Conservation (phyloP, 2,797 vertebrate genomes). For the Sphenodon punctatus region DNA sequence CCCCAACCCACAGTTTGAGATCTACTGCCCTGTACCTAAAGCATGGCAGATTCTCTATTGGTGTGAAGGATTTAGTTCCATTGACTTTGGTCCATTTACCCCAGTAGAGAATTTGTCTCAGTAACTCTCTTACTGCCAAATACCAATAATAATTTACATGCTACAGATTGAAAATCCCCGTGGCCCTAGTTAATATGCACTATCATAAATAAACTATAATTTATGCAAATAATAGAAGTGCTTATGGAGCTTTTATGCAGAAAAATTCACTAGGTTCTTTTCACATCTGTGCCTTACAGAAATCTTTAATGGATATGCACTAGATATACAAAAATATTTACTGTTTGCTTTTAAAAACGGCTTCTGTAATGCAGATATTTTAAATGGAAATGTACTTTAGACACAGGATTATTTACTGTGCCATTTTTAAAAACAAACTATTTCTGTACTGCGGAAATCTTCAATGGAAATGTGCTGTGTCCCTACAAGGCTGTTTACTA, state of each 20-base stretch:
- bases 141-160: not conserved
- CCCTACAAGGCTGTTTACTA: not conserved
- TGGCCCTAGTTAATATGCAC: not conserved
- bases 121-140: not conserved
- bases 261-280: conserved; percentile 8
- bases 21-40: no score
- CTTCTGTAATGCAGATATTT: not conserved
- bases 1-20: no score
- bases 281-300: not conserved
- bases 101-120: accelerated
- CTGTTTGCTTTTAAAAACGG: conserved; percentile 1
- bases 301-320: not conserved
- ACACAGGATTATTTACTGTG: not conserved
- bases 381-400: conserved; percentile 9
- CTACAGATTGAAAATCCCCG: not conserved
- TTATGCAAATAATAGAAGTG: not conserved
- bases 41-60: not conserved
- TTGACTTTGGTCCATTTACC: not conserved
- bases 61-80: not conserved
- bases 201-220: not conserved
- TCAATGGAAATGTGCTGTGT: not conserved
- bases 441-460: not conserved
- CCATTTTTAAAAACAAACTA: not conserved
- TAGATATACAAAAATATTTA: not conserved
- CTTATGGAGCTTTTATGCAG: not conserved